Percentiles rank a stretch among this genome's conserved stretches.
Evolutionary conservation across 2,888 invertebrate species (phyloP).

Genomic region (Hypercompe scribonia): DNA sequence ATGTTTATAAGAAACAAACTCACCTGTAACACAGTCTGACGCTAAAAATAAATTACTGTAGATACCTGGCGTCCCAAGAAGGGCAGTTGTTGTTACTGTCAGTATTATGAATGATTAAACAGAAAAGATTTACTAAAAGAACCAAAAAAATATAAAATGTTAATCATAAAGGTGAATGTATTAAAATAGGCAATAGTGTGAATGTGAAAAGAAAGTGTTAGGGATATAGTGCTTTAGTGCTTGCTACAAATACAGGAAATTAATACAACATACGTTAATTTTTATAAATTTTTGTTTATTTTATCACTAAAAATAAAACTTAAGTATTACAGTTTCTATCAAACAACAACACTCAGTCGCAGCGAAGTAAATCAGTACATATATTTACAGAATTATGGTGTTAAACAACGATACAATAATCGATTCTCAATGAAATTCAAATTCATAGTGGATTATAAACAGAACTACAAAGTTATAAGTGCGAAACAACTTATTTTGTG

Average conservation of each 20-base stretch:
- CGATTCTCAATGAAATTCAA: constrained; percentile 35
- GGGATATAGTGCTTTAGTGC: constrained; percentile 73
- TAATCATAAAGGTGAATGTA: constrained; percentile 69
- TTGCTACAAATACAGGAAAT: constrained; percentile 69
- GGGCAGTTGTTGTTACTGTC: constrained; percentile 55
- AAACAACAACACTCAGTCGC: constrained; percentile 85
- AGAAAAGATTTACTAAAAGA: constrained; percentile 59
- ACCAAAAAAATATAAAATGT: constrained; percentile 66
- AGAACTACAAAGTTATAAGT: constrained; percentile 75
- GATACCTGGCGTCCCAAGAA: constrained; percentile 55
- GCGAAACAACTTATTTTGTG: constrained; percentile 64
- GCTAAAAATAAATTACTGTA: constrained; percentile 48
- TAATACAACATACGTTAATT: constrained; percentile 65
- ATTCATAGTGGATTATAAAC: constrained; percentile 60
- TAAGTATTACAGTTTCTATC: constrained; percentile 86
- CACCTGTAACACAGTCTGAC: constrained; percentile 24
- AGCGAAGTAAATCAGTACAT: constrained; percentile 82
- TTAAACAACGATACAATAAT: constrained; percentile 56
- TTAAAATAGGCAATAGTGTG: constrained; percentile 68
- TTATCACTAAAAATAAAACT: constrained; percentile 86
- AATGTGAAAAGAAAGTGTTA: constrained; percentile 68
- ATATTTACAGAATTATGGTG: constrained; percentile 81
- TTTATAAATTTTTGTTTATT: constrained; percentile 84
- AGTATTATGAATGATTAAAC: constrained; percentile 43
- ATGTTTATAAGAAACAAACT: constrained; percentile 19